Evolutionary conservation across 2,888 invertebrate genomes (phyloP), one percentile per base, ranked within the genome.

Genomic region (Cephonodes hylas): DNA sequence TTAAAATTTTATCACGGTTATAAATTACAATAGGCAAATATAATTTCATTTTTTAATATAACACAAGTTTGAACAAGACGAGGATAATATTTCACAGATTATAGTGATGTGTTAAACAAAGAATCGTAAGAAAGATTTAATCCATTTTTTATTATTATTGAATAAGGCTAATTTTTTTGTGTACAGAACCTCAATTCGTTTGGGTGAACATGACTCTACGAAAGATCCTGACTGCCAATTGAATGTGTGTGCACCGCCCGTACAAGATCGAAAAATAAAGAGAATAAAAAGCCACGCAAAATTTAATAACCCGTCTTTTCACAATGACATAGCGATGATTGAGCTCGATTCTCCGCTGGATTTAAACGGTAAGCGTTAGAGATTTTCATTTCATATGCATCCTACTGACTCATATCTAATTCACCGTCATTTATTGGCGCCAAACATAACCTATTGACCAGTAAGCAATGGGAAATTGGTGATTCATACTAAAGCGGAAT

Each of bases 311-410:
- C 91, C 91, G 1, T 57, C 75, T 0, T 90, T 89, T 67, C 86
- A 91, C 69, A 89, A 95, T 67, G 96, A 96, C 68, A 88, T 96
- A 31, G 95, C 94, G 0, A 75, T 96, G 0, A 80, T 95, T 18
- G 90, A 93, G 64, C 62, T 94, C 23, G 79, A 85, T 8, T 65
- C 63, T 0, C 86, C 93, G 0, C 90, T 91, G 1, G 72, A 84
- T 23, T 79, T 94, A 15, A 83, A 92, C 77, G 85, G 92, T 91
- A 76, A 66, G 64, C 61, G 18, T 27, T 42, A 27, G n/a, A 42
- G 38, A 22, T 18, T 38, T 57, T 22, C 18, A 42, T 60, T 31
- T 44, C 61, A 25, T 53, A 42, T 1, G 44, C 61, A 61, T 23
- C n/a, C n/a, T n/a, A n/a, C n/a, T 53, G 53, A 53, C 15, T 31